Conservation (phyloP, 2,888 invertebrate genomes). For the Chrysomela aeneicollis region DNA sequence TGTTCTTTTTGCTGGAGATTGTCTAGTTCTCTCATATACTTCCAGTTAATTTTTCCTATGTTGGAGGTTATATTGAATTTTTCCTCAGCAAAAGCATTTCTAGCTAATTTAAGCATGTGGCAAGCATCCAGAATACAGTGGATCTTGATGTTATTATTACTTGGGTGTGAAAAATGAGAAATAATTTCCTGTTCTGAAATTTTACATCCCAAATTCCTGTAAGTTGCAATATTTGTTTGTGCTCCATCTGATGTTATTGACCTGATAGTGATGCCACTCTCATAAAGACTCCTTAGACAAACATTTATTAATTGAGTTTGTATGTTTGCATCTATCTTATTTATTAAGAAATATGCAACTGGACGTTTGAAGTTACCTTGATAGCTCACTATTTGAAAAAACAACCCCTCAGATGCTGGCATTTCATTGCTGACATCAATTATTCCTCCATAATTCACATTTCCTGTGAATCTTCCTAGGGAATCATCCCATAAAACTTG, state of each 20-base stretch:
- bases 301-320: conserved; percentile 31
- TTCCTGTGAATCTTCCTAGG: conserved; percentile 2
- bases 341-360: conserved; percentile 41
- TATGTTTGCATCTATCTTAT: conserved; percentile 34
- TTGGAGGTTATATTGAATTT: conserved; percentile 23
- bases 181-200: conserved; percentile 19
- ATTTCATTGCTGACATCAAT: too few relatives aligned
- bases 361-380: conserved; percentile 36
- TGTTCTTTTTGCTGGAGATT: neutral
- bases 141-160: conserved; percentile 16
- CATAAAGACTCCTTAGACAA: conserved; percentile 33
- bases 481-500: conserved; percentile 16
- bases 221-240: conserved; percentile 35
- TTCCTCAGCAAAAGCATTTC: conserved; percentile 37
- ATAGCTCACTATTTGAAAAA: conserved; percentile 20
- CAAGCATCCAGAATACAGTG: conserved; percentile 37
- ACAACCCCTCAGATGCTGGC: conserved; percentile 30
- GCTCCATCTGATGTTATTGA: conserved; percentile 41
- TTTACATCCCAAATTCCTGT: conserved; percentile 30
- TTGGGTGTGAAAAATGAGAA: conserved; percentile 34
- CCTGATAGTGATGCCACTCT: conserved; percentile 34
- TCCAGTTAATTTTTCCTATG: conserved; percentile 1
- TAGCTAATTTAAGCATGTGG: conserved; percentile 38
- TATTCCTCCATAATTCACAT: conserved; percentile 32
- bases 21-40: conserved; percentile 18